Percentiles rank a stretch among this genome's conserved stretches.
Conservation (phyloP, 2,888 invertebrate species). For the Tanypteryx hageni region DNA sequence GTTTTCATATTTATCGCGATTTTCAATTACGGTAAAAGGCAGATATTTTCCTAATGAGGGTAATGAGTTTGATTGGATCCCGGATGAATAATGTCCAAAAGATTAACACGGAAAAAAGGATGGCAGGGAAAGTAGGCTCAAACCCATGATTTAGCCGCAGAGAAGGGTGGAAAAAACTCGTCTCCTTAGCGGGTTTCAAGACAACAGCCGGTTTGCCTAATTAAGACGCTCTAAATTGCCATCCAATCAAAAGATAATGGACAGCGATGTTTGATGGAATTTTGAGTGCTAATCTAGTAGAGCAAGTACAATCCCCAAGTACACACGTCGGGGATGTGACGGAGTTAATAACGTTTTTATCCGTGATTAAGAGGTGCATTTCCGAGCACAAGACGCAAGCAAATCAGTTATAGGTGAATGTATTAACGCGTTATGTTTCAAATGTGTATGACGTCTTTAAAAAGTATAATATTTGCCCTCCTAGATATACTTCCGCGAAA, state of each 20-base stretch:
- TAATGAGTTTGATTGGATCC: background rate
- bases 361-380: too few relatives aligned
- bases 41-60: background rate
- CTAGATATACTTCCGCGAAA: too few relatives aligned
- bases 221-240: background rate
- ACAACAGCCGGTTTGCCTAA: background rate
- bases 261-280: background rate
- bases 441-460: too few relatives aligned
- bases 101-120: background rate
- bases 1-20: background rate
- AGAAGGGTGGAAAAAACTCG: background rate
- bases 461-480: too few relatives aligned
- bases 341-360: too few relatives aligned
- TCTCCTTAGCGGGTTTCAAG: background rate
- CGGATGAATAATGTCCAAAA: background rate
- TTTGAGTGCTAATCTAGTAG: background rate
- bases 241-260: background rate
- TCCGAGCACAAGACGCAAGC: too few relatives aligned
- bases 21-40: background rate
- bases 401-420: too few relatives aligned
- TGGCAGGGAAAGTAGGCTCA: background rate
- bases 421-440: too few relatives aligned
- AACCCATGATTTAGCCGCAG: background rate
- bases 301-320: background rate
- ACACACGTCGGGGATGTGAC: too few relatives aligned